Conservation (phyloP, 1,140 invertebrate species). For the Caenorhabditis tropicalis region DNA sequence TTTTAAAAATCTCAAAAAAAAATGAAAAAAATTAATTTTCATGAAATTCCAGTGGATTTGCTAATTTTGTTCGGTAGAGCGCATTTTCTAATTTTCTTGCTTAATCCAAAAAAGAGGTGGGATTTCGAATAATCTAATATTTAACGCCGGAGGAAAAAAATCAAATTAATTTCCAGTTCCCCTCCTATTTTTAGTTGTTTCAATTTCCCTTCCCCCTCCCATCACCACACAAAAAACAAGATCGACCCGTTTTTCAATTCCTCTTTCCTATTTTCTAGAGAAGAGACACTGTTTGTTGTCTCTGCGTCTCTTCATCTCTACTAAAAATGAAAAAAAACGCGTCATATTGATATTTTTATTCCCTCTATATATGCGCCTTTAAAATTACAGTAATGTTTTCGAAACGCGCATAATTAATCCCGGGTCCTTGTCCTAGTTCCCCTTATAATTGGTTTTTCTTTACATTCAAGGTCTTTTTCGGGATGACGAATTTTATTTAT, state of each 20-base stretch:
- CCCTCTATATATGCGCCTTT: not conserved
- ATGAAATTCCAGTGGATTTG: no score
- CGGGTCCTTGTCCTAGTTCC: no score
- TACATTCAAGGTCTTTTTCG: not conserved
- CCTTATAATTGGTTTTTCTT: not conserved
- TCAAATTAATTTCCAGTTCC: constrained; percentile 17
- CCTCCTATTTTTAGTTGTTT: not conserved
- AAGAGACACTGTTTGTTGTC: not conserved
- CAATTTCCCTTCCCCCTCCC: not conserved
- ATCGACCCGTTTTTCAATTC: not conserved
- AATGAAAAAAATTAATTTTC: no score
- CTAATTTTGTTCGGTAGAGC: no score
- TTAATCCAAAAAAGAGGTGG: not conserved
- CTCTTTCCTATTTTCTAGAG: no score
- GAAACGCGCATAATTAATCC: no score
- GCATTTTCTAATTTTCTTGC: not conserved
- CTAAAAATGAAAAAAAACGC: no score
- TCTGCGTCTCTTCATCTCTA: not conserved
- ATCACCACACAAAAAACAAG: not conserved
- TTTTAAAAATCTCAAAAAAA: no score
- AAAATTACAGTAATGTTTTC: not conserved
- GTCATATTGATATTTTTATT: no score
- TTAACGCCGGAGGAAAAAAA: not conserved
- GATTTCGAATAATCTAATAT: not conserved
- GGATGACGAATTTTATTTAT: not conserved